A percentile compares a stretch with the other conserved stretches of the same genome.
Evolutionary conservation across 2,113 vertebrate genomes (phyloP).

Genomic region (Hippotragus niger): DNA sequence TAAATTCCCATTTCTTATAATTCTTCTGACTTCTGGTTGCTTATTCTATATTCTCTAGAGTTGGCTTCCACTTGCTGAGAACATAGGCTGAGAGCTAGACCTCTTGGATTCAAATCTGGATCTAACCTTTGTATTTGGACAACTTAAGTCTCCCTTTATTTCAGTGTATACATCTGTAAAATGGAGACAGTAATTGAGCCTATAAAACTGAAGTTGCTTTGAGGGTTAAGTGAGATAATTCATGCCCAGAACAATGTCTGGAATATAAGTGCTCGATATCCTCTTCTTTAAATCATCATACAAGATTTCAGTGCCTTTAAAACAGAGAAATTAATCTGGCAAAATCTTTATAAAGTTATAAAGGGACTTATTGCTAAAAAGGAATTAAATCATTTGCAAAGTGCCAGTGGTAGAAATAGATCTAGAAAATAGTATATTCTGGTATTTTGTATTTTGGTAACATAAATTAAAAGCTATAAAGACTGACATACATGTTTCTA

Average conservation of each 20-base stretch:
- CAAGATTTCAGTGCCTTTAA: neutral
- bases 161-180: neutral
- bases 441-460: neutral
- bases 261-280: neutral
- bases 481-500: neutral
- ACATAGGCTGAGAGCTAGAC: neutral
- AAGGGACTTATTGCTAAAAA: neutral
- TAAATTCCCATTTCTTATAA: neutral
- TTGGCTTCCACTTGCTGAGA: neutral
- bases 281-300: neutral
- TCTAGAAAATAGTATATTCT: neutral
- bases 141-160: neutral
- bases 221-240: neutral
- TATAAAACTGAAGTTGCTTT: neutral
- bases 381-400: neutral
- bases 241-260: neutral
- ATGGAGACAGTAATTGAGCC: neutral
- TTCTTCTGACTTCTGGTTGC: neutral
- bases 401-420: neutral
- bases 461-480: neutral
- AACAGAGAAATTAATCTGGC: neutral
- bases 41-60: neutral
- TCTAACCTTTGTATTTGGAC: neutral
- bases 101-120: neutral
- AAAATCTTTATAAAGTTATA: neutral